phyloP scores from a whole-genome alignment of 1,140 invertebrate species.

The Caenorhabditis latens region DNA sequence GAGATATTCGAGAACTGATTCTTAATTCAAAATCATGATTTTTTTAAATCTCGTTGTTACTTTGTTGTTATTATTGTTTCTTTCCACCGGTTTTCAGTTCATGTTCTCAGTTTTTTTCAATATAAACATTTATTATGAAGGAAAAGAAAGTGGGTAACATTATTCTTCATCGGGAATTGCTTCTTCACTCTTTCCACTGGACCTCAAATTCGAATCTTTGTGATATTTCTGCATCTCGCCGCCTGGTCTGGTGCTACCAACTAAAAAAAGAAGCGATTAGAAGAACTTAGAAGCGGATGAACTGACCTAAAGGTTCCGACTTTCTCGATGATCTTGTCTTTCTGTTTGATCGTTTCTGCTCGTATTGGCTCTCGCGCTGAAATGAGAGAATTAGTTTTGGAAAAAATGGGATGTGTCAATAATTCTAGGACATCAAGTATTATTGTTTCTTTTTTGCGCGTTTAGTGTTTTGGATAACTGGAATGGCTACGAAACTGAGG shows the following conservation, averaged over 20 bases:
- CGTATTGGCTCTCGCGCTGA: neutral
- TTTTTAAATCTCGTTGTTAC: neutral
- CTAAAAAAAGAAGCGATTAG: too few relatives aligned
- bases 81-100: neutral
- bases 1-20: constrained; percentile 69
- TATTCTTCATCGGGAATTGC: neutral
- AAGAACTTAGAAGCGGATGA: too few relatives aligned
- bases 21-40: constrained; percentile 23
- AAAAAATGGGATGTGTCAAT: too few relatives aligned
- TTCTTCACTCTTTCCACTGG: constrained; percentile 43
- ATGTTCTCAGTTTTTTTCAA: neutral
- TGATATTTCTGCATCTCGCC: constrained; percentile 14
- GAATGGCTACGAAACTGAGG: too few relatives aligned
- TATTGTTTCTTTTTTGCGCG: too few relatives aligned
- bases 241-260: too few relatives aligned
- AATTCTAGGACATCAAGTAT: too few relatives aligned
- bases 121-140: constrained; percentile 26
- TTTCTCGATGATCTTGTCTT: neutral
- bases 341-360: neutral
- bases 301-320: neutral
- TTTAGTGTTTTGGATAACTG: too few relatives aligned
- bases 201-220: constrained; percentile 20
- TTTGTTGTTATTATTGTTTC: neutral
- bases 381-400: neutral
- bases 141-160: neutral